Percentiles rank a stretch among this genome's conserved stretches.
phyloP scores from a whole-genome alignment of 2,888 invertebrate genomes.

The Andrena chrysosceles region DNA sequence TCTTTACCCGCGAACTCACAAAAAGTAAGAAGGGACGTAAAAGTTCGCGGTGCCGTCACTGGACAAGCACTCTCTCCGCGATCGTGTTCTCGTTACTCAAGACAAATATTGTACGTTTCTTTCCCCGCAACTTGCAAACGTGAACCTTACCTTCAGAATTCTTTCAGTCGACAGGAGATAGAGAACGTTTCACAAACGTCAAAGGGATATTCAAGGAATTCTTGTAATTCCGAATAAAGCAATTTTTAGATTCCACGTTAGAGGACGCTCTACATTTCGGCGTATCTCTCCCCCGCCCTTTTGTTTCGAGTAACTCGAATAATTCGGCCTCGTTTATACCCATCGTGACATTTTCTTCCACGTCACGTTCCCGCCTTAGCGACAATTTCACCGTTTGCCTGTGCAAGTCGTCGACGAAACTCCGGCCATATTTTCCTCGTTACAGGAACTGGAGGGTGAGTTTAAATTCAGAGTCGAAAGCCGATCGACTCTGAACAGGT shows the following conservation, averaged over 20 bases:
- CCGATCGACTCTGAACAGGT: constrained; percentile 1
- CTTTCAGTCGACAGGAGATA: not conserved
- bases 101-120: constrained; percentile 13
- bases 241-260: not conserved
- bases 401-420: not conserved
- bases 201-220: not conserved
- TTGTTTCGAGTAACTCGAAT: not conserved
- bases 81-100: constrained; percentile 11
- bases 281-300: not conserved
- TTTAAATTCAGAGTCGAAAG: constrained; percentile 47
- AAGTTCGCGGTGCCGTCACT: not conserved
- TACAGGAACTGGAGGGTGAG: constrained; percentile 12
- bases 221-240: not conserved
- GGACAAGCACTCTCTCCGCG: not conserved
- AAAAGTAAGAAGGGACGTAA: not conserved
- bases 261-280: not conserved
- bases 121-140: not conserved
- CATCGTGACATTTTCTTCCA: constrained; percentile 28
- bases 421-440: constrained; percentile 38
- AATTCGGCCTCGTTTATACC: not conserved
- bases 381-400: constrained; percentile 41
- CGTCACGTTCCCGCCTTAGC: constrained; percentile 31
- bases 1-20: not conserved
- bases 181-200: not conserved
- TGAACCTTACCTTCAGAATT: not conserved